Conservation (phyloP, 2,888 invertebrate species). For the Drosophila leonis region DNA sequence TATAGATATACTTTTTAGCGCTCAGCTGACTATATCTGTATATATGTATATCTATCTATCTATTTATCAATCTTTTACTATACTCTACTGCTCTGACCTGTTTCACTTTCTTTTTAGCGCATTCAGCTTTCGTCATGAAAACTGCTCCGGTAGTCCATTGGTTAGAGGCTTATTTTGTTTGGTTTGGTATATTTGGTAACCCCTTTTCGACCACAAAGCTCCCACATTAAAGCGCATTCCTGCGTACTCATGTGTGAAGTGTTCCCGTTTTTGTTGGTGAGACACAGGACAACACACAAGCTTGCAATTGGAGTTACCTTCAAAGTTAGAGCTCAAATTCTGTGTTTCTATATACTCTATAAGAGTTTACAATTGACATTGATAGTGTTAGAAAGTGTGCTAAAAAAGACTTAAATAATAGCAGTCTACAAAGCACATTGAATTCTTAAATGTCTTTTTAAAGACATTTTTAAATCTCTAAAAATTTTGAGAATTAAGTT, state of each 20-base stretch:
- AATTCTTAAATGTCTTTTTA: too few relatives aligned
- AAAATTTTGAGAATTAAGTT: too few relatives aligned
- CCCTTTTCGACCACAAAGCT: conserved; percentile 30
- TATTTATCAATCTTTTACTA: too few relatives aligned
- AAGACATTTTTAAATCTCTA: too few relatives aligned
- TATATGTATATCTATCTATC: too few relatives aligned
- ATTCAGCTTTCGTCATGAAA: conserved; percentile 12
- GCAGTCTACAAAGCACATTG: too few relatives aligned
- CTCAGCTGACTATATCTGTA: background rate
- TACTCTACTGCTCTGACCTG: background rate
- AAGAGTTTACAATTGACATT: background rate
- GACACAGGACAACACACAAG: background rate
- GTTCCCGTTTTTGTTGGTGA: background rate
- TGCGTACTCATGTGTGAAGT: background rate
- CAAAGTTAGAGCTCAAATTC: background rate
- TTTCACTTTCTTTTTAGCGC: background rate
- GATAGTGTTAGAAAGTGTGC: background rate
- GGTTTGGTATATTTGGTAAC: conserved; percentile 10
- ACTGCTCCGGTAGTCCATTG: background rate
- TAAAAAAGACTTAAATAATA: too few relatives aligned
- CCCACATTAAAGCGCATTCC: conserved; percentile 35
- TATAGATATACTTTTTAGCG: background rate
- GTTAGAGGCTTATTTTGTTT: background rate
- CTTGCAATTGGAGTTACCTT: background rate
- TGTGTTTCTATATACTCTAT: background rate